Base-by-base conservation (phyloP, 2,113 vertebrate species). In the Silurus meridionalis region DNA sequence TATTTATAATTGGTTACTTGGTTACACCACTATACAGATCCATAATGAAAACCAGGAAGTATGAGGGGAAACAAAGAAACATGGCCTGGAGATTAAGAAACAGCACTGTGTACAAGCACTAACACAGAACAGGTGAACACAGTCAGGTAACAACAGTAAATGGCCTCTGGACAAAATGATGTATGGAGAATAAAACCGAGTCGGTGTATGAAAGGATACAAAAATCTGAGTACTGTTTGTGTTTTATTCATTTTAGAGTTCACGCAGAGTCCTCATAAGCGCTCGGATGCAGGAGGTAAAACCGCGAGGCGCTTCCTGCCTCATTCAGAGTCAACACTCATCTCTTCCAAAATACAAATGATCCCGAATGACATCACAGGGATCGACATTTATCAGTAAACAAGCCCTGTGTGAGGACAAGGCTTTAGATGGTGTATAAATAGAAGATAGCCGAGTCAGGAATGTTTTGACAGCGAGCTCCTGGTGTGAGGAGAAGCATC, bases 311-410 rank as follows among this genome's bases (percentile, higher is more conserved):
- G 74, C 74, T 57, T 25, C 52, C 15, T 25, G n/a, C 0, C 52
- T 55, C 74, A 28, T 78, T 57, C 52, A 55, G 25, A 60, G 78
- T 80, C 55, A 48, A 46, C 28, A 61, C 17, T 80, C 19, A 80
- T 48, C 61, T 80, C 17, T 58, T 13, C 17, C 11, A 21, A 61
- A 80, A 80, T 11, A 80, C 57, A 80, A 80, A 74, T 52, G 69
- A 64, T 64, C 71, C 46, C 23, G 25, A 64, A 37, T 85, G 83
- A 52, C 61, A 85, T 78, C 64, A 46, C 48, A 10, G 48, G 17
- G 48, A 80, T 78, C 61, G 28, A 78, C 72, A 78, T 85, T 84
- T 78, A 78, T 85, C 83, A 66, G 60, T 72, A 83, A 83, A 83
- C 82, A 78, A 66, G 60, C 48, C 13, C 23, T 61, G 78, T 60